These are phyloP conservation scores for Apis dorsata DNA, from an alignment of 1,140 invertebrate genomes.

Conservation along the genomic window DNA sequence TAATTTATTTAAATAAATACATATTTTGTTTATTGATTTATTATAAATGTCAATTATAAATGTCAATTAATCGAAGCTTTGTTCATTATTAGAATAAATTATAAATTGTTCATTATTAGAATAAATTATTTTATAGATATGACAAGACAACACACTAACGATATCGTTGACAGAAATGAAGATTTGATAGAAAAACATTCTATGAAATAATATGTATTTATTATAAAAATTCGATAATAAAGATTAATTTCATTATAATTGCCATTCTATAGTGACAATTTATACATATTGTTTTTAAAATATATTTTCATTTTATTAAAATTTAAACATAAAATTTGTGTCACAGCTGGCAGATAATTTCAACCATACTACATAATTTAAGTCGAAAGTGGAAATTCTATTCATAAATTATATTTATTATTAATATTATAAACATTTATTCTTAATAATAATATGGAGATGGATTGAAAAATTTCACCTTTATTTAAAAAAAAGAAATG, in stretches of 20 bases:
- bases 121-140: slow-evolving; percentile 1
- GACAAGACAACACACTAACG: background rate
- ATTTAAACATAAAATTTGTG: slow-evolving; percentile 16
- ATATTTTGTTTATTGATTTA: slow-evolving; percentile 1
- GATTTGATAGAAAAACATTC: background rate
- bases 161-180: background rate
- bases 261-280: background rate
- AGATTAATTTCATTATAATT: slow-evolving; percentile 8
- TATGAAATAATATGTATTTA: background rate
- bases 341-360: background rate
- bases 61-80: slow-evolving; percentile 59
- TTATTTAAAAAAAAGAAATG: too few species aligned
- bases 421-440: background rate
- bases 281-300: background rate
- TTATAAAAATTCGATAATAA: background rate
- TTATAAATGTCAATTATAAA: too few species aligned
- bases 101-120: too few species aligned
- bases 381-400: background rate
- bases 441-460: background rate
- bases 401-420: background rate
- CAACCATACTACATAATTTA: background rate
- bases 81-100: slow-evolving; percentile 35
- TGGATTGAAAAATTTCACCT: too few species aligned
- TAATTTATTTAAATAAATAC: slow-evolving; percentile 57
- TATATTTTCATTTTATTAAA: background rate